Percentiles rank a stretch among this genome's conserved stretches.
phyloP scores from a whole-genome alignment of 2,888 invertebrate genomes.

The Drosophila ezoana region DNA sequence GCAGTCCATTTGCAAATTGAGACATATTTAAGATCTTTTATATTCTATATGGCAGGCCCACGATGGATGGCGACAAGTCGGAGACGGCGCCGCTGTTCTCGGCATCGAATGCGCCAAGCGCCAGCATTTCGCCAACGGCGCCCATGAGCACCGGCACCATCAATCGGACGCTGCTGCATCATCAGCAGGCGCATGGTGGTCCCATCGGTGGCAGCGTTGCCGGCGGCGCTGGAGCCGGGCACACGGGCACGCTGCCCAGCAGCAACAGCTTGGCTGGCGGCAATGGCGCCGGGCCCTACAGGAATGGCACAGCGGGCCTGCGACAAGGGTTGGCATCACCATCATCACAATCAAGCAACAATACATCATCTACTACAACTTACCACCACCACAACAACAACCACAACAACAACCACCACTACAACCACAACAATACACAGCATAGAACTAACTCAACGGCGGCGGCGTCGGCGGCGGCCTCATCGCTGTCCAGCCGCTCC shows the following conservation, averaged over 20 bases:
- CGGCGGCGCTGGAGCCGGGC: slow-evolving; percentile 58
- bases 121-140: slow-evolving; percentile 84
- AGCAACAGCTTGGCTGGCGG: slow-evolving; percentile 74
- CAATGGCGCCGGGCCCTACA: slow-evolving; percentile 72
- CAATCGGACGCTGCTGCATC: slow-evolving; percentile 84
- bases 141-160: slow-evolving; percentile 83
- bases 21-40: not conserved
- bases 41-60: slow-evolving; percentile 63
- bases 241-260: slow-evolving; percentile 67
- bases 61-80: slow-evolving; percentile 84
- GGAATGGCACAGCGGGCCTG: slow-evolving; percentile 83
- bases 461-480: slow-evolving; percentile 67
- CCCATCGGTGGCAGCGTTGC: slow-evolving; percentile 59
- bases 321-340: slow-evolving; percentile 85
- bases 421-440: slow-evolving; percentile 76
- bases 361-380: slow-evolving; percentile 68
- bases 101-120: slow-evolving; percentile 82
- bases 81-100: slow-evolving; percentile 85
- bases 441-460: slow-evolving; percentile 82
- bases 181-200: slow-evolving; percentile 82
- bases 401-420: slow-evolving; percentile 67
- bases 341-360: slow-evolving; percentile 76
- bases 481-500: slow-evolving; percentile 54
- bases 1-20: not conserved
- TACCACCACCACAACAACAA: slow-evolving; percentile 60